Evolutionary conservation across 92 coral and sea anemone species (phyloP).

Genomic region (Epizoanthus illoricatus): DNA sequence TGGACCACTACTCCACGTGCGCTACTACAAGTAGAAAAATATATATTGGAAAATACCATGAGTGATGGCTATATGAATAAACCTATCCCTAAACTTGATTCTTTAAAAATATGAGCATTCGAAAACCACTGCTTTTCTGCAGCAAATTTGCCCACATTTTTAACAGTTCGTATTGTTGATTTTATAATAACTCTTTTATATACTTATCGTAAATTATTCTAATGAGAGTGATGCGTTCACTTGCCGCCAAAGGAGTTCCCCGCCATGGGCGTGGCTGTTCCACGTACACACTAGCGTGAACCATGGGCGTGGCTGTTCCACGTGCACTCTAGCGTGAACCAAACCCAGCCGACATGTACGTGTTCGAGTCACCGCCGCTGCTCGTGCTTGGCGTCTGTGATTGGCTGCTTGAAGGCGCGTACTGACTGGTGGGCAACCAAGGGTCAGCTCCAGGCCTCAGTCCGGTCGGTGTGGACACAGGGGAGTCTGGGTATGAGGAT

Average conservation of each 20-base stretch:
- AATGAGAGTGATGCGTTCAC: neutral
- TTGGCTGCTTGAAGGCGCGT: conserved; percentile 63
- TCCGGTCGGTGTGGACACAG: conserved; percentile 67
- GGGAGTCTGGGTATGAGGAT: conserved; percentile 59
- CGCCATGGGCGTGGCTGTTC: neutral
- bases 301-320: neutral
- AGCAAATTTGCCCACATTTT: too few species aligned
- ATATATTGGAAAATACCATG: too few species aligned
- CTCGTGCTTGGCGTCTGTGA: conserved; percentile 56
- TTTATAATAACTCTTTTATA: too few species aligned
- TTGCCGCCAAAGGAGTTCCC: neutral
- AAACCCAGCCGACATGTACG: conserved; percentile 69
- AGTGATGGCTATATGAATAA: too few species aligned
- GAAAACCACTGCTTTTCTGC: too few species aligned
- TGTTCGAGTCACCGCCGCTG: conserved; percentile 62
- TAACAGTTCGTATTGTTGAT: too few species aligned
- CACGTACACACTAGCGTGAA: neutral
- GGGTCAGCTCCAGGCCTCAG: conserved; percentile 84
- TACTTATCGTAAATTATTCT: too few species aligned
- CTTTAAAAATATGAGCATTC: too few species aligned
- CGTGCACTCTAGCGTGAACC: conserved; percentile 52
- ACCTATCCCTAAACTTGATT: too few species aligned
- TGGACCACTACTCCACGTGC: too few species aligned
- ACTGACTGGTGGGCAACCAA: conserved; percentile 67
- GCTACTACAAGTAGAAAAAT: too few species aligned